Percentiles rank a stretch among this genome's conserved stretches.
These are phyloP conservation scores for Rotaria macrura DNA, from an alignment of 2,888 invertebrate species.

Conservation along the genomic window DNA sequence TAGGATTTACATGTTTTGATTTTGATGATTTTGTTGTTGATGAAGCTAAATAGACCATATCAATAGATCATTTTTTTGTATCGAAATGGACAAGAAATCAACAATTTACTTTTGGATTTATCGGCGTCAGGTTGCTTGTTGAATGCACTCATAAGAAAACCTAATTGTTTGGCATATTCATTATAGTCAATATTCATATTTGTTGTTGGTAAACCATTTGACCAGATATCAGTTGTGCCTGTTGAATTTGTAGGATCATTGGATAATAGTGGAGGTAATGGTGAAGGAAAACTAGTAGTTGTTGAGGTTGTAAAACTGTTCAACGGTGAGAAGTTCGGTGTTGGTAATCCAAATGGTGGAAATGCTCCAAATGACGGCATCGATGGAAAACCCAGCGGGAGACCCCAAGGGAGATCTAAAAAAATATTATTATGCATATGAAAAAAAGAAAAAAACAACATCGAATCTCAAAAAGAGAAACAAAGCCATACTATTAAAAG, in stretches of 20 bases:
- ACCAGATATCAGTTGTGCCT: not conserved
- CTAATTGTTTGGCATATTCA: conserved; percentile 20
- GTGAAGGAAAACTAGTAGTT: not conserved
- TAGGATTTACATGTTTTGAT: not conserved
- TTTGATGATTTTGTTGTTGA: not conserved
- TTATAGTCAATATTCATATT: not conserved
- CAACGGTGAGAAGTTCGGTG: not conserved
- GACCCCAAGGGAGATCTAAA: conserved; percentile 14
- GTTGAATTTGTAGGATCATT: not conserved
- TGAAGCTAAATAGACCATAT: not conserved
- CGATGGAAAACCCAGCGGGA: not conserved
- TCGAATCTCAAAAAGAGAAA: not conserved
- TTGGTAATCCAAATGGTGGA: not conserved
- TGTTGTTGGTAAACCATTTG: not conserved
- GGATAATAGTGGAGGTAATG: not conserved
- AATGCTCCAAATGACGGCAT: not conserved
- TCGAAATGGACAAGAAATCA: not conserved
- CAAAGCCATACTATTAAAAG: not conserved
- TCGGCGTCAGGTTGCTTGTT: not conserved
- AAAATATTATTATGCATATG: not conserved
- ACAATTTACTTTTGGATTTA: not conserved
- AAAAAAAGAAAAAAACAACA: not conserved
- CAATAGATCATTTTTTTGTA: no score
- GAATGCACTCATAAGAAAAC: not conserved
- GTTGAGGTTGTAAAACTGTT: not conserved